Conservation (phyloP, 2,113 vertebrate genomes). For the Columba livia region DNA sequence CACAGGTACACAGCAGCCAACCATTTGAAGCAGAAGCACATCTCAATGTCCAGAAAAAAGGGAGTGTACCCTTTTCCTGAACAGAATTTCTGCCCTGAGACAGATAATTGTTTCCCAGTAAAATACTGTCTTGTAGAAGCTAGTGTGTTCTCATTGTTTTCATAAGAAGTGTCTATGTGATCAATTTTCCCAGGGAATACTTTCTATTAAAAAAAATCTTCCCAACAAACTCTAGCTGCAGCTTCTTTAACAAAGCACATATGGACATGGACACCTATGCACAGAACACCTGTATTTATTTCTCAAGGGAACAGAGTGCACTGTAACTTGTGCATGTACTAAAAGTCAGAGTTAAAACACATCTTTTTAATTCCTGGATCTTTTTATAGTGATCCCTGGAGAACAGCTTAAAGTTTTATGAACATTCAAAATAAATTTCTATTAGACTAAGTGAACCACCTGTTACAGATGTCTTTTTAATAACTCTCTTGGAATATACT, state of each 20-base stretch:
- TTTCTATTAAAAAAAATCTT: neutral
- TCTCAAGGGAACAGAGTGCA: neutral
- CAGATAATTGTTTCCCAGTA: neutral
- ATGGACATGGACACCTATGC: neutral
- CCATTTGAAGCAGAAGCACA: neutral
- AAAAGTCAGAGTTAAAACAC: neutral
- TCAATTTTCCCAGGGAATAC: neutral
- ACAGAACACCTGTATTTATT: neutral
- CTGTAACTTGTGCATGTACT: constrained; percentile 7
- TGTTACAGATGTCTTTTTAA: constrained; percentile 47
- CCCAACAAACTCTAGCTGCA: neutral
- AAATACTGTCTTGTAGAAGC: neutral
- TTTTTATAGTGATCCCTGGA: constrained; percentile 34
- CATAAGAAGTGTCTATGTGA: neutral
- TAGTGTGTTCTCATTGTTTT: neutral
- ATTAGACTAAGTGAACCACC: constrained; percentile 40
- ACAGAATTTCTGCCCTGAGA: neutral
- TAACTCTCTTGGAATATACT: constrained; percentile 23
- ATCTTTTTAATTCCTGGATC: constrained; percentile 5
- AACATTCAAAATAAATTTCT: constrained; percentile 31
- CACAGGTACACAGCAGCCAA: neutral
- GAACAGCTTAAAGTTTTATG: constrained; percentile 46
- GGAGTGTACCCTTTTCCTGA: neutral
- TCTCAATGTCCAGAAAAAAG: neutral
- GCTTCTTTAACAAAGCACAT: neutral